Evolutionary conservation across 1,140 invertebrate genomes (phyloP).

Genomic region (Tetramorium simillimum): DNA sequence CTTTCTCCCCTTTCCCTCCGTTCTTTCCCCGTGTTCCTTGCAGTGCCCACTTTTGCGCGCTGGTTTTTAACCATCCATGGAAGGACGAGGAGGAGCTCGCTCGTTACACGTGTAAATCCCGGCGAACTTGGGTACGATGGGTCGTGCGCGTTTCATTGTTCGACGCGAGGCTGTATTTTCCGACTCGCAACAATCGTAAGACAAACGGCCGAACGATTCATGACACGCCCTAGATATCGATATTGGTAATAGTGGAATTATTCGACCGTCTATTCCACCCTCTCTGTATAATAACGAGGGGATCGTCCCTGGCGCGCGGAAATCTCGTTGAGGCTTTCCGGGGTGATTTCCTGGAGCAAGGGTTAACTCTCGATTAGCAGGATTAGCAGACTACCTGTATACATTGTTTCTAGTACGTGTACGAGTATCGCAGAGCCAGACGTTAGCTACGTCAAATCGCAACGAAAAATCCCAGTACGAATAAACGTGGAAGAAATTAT

Average conservation of each 20-base stretch:
- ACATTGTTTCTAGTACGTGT: not conserved
- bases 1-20: not conserved
- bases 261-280: constrained; percentile 46
- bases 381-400: not conserved
- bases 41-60: not conserved
- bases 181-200: not conserved
- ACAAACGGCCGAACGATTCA: constrained; percentile 44
- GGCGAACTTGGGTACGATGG: not conserved
- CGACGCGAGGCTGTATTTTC: not conserved
- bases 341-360: constrained; percentile 21
- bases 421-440: not conserved
- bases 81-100: not conserved
- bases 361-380: constrained; percentile 54
- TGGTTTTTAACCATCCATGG: constrained; percentile 50
- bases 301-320: constrained; percentile 43
- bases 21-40: not conserved
- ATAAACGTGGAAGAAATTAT: not conserved
- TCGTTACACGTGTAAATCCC: constrained; percentile 61
- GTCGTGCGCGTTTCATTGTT: not conserved
- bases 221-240: constrained; percentile 48
- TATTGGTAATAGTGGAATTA: constrained; percentile 59
- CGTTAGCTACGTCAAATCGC: not conserved
- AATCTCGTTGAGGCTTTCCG: constrained; percentile 55
- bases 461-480: not conserved
- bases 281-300: constrained; percentile 54